A percentile compares a stretch with the other conserved stretches of the same genome.
These are phyloP conservation scores for Caenorhabditis tropicalis DNA, from an alignment of 1,140 invertebrate species.

Conservation along the genomic window DNA sequence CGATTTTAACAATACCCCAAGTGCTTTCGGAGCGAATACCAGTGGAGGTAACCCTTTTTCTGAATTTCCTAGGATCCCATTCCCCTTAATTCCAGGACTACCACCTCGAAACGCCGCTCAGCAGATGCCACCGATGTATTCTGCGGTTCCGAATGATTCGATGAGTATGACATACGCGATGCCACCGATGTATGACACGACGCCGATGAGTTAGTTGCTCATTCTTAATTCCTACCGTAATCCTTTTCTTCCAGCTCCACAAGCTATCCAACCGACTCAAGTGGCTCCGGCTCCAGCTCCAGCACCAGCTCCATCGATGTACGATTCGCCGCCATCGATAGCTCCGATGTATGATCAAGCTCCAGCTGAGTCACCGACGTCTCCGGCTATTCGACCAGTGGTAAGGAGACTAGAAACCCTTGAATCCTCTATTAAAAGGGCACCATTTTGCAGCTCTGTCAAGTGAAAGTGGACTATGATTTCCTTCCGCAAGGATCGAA, in stretches of 20 bases:
- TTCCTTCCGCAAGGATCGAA: not conserved
- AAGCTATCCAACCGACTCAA: not conserved
- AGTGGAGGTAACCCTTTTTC: not conserved
- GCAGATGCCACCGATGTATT: not conserved
- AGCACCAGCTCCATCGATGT: not conserved
- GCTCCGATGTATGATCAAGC: conserved; percentile 4
- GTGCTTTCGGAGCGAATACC: no score
- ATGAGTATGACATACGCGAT: conserved; percentile 2
- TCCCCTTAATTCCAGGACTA: not conserved
- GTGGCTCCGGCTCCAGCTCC: not conserved
- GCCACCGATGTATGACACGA: conserved; percentile 7
- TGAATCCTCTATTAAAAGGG: not conserved
- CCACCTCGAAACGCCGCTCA: not conserved
- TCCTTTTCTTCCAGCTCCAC: not conserved
- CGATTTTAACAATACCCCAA: not conserved
- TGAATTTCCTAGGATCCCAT: not conserved
- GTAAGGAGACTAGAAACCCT: not conserved
- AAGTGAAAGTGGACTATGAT: conserved; percentile 17
- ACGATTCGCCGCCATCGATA: not conserved
- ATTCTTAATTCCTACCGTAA: not conserved
- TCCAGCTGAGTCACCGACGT: not conserved
- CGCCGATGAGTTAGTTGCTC: not conserved
- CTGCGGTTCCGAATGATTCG: not conserved
- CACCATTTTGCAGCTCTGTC: not conserved
- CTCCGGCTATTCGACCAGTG: conserved; percentile 7